These are phyloP conservation scores for Mus spicilegus DNA, from an alignment of 2,113 vertebrate species.

Conservation along the genomic window DNA sequence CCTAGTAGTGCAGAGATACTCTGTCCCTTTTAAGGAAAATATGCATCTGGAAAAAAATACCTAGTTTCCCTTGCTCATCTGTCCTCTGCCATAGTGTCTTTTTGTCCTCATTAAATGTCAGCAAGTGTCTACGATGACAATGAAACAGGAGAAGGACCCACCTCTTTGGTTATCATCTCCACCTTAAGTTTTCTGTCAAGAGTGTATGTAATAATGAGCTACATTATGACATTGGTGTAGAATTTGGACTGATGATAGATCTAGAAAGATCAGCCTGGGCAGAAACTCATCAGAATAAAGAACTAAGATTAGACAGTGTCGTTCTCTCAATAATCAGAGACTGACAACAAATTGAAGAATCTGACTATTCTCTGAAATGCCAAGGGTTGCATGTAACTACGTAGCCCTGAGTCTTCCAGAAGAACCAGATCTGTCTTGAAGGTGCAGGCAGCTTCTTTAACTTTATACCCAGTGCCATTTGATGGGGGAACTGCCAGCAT, in stretches of 20 bases:
- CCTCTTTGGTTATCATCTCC: not conserved
- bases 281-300: conserved; percentile 29
- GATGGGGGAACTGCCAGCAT: not conserved
- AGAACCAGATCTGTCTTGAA: not conserved
- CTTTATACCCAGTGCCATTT: not conserved
- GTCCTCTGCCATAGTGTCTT: not conserved
- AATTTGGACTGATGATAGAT: conserved; percentile 14
- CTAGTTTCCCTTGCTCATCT: not conserved
- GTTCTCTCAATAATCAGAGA: not conserved
- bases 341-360: conserved; percentile 6
- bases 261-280: not conserved
- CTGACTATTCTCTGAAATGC: not conserved
- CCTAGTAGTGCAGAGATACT: not conserved
- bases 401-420: not conserved
- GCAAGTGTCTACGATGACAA: not conserved
- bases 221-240: not conserved
- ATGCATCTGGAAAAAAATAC: conserved; percentile 21
- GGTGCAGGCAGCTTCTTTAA: not conserved
- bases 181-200: conserved; percentile 4
- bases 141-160: conserved; percentile 7
- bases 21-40: not conserved
- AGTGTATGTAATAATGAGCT: not conserved
- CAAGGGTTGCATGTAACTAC: not conserved
- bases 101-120: not conserved
- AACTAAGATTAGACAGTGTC: conserved; percentile 7